Evolutionary conservation across 2,888 invertebrate species (phyloP).

Genomic region (Stenurella melanura): DNA sequence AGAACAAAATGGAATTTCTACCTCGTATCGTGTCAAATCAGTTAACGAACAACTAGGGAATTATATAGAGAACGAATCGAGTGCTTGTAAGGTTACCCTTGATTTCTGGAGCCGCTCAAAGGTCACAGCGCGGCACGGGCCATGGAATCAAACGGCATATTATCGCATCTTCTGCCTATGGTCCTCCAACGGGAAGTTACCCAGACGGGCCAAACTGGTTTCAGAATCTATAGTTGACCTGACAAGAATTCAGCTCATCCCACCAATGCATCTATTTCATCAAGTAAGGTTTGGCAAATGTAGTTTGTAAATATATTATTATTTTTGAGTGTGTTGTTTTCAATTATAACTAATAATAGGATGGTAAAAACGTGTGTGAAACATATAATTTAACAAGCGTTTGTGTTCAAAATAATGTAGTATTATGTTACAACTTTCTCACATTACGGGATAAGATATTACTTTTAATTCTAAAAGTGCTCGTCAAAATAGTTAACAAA

Average conservation of each 20-base stretch:
- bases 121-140: conserved; percentile 37
- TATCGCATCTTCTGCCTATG: conserved; percentile 31
- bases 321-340: neutral
- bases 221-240: conserved; percentile 49
- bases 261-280: conserved; percentile 51
- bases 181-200: conserved; percentile 47
- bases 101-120: conserved; percentile 31
- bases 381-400: too few relatives aligned
- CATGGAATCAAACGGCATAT: conserved; percentile 36
- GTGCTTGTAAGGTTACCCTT: conserved; percentile 23
- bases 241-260: conserved; percentile 54
- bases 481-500: too few relatives aligned
- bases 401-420: neutral
- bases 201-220: conserved; percentile 53
- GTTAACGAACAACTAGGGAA: conserved; percentile 29
- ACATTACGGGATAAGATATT: neutral
- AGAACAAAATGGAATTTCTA: conserved; percentile 28
- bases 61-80: conserved; percentile 24
- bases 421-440: neutral
- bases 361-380: neutral
- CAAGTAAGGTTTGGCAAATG: conserved; percentile 50
- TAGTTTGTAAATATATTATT: conserved; percentile 9
- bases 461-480: too few relatives aligned
- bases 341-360: neutral
- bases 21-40: conserved; percentile 30